These are phyloP conservation scores for Corythornis vintsioides DNA, from an alignment of 2,113 vertebrate species.

Conservation along the genomic window DNA sequence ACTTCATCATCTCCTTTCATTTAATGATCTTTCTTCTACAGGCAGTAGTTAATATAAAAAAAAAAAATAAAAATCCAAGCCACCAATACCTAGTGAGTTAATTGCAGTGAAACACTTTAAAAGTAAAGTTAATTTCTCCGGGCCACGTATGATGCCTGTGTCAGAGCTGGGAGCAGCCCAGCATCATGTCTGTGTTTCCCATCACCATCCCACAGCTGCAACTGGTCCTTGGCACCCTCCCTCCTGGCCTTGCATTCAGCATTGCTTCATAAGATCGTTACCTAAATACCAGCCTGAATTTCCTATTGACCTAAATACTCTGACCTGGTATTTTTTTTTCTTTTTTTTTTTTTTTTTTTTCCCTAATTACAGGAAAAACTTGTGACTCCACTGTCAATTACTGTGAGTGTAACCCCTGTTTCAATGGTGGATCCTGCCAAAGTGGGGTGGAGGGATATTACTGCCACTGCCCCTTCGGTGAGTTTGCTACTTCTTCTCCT, in stretches of 20 bases:
- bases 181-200: not conserved
- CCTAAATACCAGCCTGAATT: not conserved
- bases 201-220: not conserved
- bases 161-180: not conserved
- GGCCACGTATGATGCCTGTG: rapidly evolving
- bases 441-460: slow-evolving; percentile 92
- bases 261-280: not conserved
- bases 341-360: slow-evolving; percentile 41
- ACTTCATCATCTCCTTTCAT: not conserved
- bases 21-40: not conserved
- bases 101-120: not conserved
- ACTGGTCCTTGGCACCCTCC: not conserved
- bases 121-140: not conserved
- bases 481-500: slow-evolving; percentile 65
- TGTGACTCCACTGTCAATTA: slow-evolving; percentile 95
- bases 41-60: not conserved
- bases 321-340: slow-evolving; percentile 31
- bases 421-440: slow-evolving; percentile 96
- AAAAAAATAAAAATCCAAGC: not conserved
- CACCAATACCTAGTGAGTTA: not conserved
- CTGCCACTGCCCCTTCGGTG: slow-evolving; percentile 97
- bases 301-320: not conserved
- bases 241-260: not conserved
- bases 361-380: slow-evolving; percentile 81
- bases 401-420: slow-evolving; percentile 98